Conservation (phyloP, 2,888 invertebrate genomes). For the Iselma pallidipennis region DNA sequence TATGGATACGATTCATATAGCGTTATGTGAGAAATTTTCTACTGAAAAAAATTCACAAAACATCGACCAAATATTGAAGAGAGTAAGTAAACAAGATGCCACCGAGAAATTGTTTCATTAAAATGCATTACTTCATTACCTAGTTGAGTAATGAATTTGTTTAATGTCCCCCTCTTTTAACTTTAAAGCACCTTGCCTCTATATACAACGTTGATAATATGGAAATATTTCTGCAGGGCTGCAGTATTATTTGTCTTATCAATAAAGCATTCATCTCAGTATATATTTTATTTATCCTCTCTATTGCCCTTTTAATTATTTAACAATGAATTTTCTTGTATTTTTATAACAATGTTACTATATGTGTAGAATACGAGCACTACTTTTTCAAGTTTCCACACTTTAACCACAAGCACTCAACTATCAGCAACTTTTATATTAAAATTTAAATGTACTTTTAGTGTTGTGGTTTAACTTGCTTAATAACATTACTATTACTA, state of each 20-base stretch:
- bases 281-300: no score
- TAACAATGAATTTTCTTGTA: no score
- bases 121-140: conserved; percentile 29
- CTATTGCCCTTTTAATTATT: no score
- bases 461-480: neutral
- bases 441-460: neutral
- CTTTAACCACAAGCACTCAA: neutral
- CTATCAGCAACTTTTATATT: neutral
- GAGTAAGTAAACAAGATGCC: neutral
- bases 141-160: conserved; percentile 25
- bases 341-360: no score
- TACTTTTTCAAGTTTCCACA: neutral
- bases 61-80: neutral
- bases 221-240: conserved; percentile 22
- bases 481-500: neutral
- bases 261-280: conserved; percentile 22
- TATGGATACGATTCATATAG: neutral
- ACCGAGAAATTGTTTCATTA: conserved; percentile 18
- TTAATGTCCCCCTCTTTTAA: conserved; percentile 9
- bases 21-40: neutral
- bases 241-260: conserved; percentile 23
- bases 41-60: neutral
- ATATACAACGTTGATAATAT: conserved; percentile 18
- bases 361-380: no score
- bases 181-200: neutral